phyloP scores from a whole-genome alignment of 2,888 invertebrate species.

The Pteria penguin region DNA sequence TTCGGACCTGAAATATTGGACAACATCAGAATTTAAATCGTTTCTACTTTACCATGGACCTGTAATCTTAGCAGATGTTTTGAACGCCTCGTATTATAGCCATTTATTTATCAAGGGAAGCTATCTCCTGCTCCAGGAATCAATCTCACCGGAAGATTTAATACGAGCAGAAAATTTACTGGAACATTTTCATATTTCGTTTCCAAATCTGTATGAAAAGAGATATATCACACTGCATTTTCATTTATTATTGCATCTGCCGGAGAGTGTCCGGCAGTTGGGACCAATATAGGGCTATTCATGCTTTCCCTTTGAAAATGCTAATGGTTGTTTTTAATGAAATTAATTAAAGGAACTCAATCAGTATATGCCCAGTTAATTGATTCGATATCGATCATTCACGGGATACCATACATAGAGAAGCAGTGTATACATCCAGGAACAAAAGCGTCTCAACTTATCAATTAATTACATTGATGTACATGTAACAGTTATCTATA shows the following conservation, averaged over 20 bases:
- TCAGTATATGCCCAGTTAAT: too few species aligned
- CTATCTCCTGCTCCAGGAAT: neutral
- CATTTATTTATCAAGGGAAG: neutral
- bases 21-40: neutral
- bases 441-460: too few species aligned
- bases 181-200: constrained; percentile 3
- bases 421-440: too few species aligned
- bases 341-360: too few species aligned
- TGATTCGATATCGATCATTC: too few species aligned
- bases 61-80: neutral
- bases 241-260: constrained; percentile 5
- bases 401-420: too few species aligned
- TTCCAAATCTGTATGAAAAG: constrained; percentile 3
- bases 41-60: neutral
- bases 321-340: too few species aligned
- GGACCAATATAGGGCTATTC: constrained; percentile 9
- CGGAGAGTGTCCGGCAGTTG: neutral
- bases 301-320: constrained; percentile 18
- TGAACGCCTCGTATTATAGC: neutral
- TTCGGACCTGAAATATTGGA: constrained; percentile 19
- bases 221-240: constrained; percentile 6
- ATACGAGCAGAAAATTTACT: neutral
- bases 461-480: too few species aligned
- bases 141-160: neutral
- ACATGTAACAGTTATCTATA: too few species aligned